Evolutionary conservation across 2,888 invertebrate genomes (phyloP).

Genomic region (Tipula unca): DNA sequence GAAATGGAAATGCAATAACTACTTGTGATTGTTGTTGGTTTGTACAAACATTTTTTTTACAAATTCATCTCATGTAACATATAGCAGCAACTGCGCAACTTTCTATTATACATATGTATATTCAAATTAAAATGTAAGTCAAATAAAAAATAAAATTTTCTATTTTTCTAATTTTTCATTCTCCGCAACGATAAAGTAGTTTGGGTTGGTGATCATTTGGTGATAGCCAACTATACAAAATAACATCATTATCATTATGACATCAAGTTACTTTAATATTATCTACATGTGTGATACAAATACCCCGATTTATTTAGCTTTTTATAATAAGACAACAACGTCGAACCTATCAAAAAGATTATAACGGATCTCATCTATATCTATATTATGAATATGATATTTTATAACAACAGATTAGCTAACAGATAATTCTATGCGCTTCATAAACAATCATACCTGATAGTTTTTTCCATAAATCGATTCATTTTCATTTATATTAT

Average conservation of each 20-base stretch:
- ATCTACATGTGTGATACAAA: not conserved
- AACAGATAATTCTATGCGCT: not conserved
- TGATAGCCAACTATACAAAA: not conserved
- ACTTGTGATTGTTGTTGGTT: not conserved
- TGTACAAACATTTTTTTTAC: not conserved
- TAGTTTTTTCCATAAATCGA: constrained; percentile 22
- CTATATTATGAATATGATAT: not conserved
- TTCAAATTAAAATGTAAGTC: constrained; percentile 14
- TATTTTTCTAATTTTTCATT: not conserved
- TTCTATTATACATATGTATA: constrained; percentile 14
- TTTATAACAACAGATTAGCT: not conserved
- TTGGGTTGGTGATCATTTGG: not conserved
- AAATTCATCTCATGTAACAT: not conserved
- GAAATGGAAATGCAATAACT: not conserved
- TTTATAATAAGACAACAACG: not conserved
- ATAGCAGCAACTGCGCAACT: not conserved
- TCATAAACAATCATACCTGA: no score
- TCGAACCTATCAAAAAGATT: no score
- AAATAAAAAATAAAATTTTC: not conserved
- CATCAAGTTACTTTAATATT: not conserved
- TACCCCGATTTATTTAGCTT: not conserved
- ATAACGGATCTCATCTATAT: not conserved
- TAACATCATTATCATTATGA: not conserved
- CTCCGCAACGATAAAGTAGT: not conserved
- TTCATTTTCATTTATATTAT: constrained; percentile 23